Evolutionary conservation across 2,888 invertebrate species (phyloP).

Genomic region (Cephus pulcher): DNA sequence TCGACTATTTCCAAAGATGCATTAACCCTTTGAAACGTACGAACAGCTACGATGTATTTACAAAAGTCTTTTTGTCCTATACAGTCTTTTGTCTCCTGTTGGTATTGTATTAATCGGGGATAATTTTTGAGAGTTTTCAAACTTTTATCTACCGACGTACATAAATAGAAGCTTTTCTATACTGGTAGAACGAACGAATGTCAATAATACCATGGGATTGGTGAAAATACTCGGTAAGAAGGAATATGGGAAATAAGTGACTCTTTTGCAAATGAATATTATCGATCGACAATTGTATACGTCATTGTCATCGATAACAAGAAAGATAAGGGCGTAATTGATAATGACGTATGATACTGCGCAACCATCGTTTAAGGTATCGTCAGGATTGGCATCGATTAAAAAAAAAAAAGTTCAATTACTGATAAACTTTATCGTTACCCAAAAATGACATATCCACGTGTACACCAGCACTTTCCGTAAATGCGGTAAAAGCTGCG

Average conservation of each 20-base stretch:
- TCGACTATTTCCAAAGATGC: not conserved
- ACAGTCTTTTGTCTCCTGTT: not conserved
- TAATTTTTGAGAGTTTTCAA: not conserved
- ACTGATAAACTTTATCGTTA: not conserved
- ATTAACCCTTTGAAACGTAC: not conserved
- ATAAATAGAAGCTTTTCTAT: not conserved
- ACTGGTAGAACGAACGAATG: not conserved
- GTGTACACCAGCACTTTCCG: not conserved
- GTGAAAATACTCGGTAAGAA: not conserved
- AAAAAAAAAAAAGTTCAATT: not conserved
- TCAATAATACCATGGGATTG: not conserved
- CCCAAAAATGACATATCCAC: not conserved
- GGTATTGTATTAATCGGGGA: not conserved
- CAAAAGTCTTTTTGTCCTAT: not conserved
- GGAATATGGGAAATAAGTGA: not conserved
- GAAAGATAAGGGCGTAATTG: not conserved
- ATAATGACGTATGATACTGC: not conserved
- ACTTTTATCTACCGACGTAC: not conserved
- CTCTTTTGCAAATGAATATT: not conserved
- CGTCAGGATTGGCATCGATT: not conserved
- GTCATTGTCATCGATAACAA: not conserved
- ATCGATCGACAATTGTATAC: not conserved
- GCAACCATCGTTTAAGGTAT: not conserved
- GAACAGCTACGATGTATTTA: not conserved
- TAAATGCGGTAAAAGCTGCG: not conserved